A percentile compares a stretch with the other conserved stretches of the same genome.
phyloP scores from a whole-genome alignment of 2,113 vertebrate species.

The Phasianus colchicus region DNA sequence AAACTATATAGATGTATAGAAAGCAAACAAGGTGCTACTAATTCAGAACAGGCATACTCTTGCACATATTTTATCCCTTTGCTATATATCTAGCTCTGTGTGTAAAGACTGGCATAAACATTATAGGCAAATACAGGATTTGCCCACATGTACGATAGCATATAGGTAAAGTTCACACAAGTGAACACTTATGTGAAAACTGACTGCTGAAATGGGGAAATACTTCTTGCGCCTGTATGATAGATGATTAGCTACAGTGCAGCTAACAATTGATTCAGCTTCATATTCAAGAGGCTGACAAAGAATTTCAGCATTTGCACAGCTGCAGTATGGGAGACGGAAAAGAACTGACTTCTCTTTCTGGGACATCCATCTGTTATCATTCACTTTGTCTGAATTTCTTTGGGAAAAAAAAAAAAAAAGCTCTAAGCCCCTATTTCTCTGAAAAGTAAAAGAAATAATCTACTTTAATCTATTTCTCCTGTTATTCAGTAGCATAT shows the following conservation, averaged over 20 bases:
- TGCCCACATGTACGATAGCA: neutral
- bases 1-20: neutral
- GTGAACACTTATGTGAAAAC: conserved; percentile 17
- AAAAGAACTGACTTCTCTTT: conserved; percentile 20
- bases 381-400: neutral
- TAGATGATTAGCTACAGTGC: neutral
- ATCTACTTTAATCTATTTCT: neutral
- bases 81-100: neutral
- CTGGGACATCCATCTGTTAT: conserved; percentile 21
- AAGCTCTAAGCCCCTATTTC: neutral
- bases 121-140: neutral
- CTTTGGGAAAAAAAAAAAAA: neutral
- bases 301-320: conserved; percentile 55
- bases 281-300: conserved; percentile 51
- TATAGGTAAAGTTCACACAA: neutral
- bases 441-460: conserved; percentile 25
- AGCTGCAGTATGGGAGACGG: conserved; percentile 36
- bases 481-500: neutral
- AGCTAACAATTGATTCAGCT: conserved; percentile 20
- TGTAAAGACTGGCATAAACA: neutral
- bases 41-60: neutral
- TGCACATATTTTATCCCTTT: neutral
- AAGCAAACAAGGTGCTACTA: neutral
- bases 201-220: conserved; percentile 18
- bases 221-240: conserved; percentile 20